phyloP scores from a whole-genome alignment of 2,113 vertebrate species.

The Paracanthobrama guichenoti region DNA sequence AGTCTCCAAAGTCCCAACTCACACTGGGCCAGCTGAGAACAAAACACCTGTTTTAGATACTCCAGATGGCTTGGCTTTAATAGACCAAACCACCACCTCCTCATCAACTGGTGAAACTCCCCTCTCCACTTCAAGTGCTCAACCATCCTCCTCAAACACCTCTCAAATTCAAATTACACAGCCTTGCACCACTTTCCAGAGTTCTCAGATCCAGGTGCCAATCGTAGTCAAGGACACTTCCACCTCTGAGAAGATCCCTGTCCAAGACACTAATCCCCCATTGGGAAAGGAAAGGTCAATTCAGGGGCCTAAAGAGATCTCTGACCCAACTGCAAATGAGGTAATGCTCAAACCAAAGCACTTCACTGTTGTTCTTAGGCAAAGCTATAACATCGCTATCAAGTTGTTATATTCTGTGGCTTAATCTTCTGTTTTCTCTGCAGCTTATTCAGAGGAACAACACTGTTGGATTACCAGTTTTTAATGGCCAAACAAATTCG shows the following conservation, averaged over 20 bases:
- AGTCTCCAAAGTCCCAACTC: neutral
- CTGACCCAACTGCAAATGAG: conserved; percentile 48
- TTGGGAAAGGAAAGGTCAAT: neutral
- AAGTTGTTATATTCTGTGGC: neutral
- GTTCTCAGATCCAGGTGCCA: conserved; percentile 39
- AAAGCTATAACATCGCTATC: neutral
- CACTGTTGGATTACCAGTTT: neutral
- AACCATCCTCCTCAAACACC: conserved; percentile 2
- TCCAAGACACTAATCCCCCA: conserved; percentile 67
- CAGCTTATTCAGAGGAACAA: conserved; percentile 20
- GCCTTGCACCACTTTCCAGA: conserved; percentile 15
- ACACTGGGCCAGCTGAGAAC: neutral
- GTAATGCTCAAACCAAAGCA: conserved; percentile 51
- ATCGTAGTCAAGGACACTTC: neutral
- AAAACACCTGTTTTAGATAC: neutral
- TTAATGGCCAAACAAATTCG: neutral
- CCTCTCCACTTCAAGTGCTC: neutral
- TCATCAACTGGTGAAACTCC: conserved; percentile 17
- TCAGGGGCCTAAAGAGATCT: conserved; percentile 50
- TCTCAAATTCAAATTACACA: conserved; percentile 10
- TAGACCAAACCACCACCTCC: conserved; percentile 1
- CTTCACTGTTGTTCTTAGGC: neutral
- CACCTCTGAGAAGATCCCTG: conserved; percentile 56
- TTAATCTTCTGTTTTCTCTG: conserved; percentile 28
- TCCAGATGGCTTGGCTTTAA: neutral